Conservation (phyloP, 1,140 invertebrate species). For the Ganaspis sp. region DNA sequence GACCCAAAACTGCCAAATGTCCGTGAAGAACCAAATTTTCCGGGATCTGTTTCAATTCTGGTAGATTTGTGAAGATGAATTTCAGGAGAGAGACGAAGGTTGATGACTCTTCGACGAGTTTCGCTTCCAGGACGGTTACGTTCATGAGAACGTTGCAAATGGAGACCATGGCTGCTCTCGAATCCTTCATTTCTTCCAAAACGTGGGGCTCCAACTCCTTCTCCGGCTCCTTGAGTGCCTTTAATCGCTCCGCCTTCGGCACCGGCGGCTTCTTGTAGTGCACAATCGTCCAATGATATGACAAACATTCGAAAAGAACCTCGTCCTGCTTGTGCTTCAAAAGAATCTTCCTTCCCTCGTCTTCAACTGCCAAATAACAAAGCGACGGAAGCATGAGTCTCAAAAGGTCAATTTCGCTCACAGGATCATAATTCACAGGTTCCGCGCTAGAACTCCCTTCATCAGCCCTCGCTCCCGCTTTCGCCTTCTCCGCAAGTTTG, state of each 20-base stretch:
- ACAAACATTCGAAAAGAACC: constrained; percentile 86
- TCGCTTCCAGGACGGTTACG: constrained; percentile 89
- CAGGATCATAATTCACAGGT: constrained; percentile 76
- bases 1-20: constrained; percentile 88
- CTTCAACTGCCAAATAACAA: constrained; percentile 93
- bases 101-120: constrained; percentile 85
- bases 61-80: constrained; percentile 91
- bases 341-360: constrained; percentile 88
- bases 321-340: constrained; percentile 88
- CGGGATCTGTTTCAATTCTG: constrained; percentile 87
- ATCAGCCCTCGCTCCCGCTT: constrained; percentile 76
- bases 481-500: constrained; percentile 80
- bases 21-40: constrained; percentile 90
- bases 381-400: constrained; percentile 89
- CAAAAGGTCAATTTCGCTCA: constrained; percentile 84
- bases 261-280: constrained; percentile 89
- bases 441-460: constrained; percentile 64
- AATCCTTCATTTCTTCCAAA: constrained; percentile 88
- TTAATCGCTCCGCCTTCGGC: constrained; percentile 85
- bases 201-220: constrained; percentile 84
- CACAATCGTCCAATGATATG: constrained; percentile 90
- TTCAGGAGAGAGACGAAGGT: constrained; percentile 88
- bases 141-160: constrained; percentile 96
- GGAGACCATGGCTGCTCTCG: constrained; percentile 88
- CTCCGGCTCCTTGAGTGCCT: constrained; percentile 84